Evolutionary conservation across 2,888 invertebrate genomes (phyloP).

Genomic region (Standfussiana lucernea): DNA sequence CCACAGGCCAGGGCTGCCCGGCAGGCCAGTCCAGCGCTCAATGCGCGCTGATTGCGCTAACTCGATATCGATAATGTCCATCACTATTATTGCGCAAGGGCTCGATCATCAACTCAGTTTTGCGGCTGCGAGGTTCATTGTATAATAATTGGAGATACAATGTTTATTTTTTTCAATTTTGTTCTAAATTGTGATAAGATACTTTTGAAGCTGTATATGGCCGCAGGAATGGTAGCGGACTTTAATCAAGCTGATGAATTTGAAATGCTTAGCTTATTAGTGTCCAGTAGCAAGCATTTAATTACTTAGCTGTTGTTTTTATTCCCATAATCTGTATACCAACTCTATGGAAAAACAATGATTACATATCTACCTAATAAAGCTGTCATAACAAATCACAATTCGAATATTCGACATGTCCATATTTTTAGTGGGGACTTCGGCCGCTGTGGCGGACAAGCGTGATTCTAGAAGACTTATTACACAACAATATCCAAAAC

Average conservation of each 20-base stretch:
- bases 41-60: slow-evolving; percentile 65
- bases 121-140: background rate
- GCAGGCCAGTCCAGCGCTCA: slow-evolving; percentile 30
- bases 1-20: slow-evolving; percentile 29
- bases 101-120: slow-evolving; percentile 9
- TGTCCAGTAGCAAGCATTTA: background rate
- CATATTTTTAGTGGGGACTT: background rate
- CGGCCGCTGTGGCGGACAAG: background rate
- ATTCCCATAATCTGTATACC: background rate
- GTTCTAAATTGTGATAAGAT: slow-evolving; percentile 1
- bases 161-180: background rate
- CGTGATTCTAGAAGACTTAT: background rate
- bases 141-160: background rate
- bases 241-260: background rate
- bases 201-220: background rate
- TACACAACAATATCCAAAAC: background rate
- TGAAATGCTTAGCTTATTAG: background rate
- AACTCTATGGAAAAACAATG: background rate
- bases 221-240: background rate
- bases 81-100: slow-evolving; percentile 52
- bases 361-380: background rate
- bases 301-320: background rate
- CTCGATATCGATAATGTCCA: slow-evolving; percentile 66
- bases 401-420: background rate
- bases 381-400: background rate